Evolutionary conservation across 2,888 invertebrate species (phyloP).

Genomic region (Acleris sparsana): DNA sequence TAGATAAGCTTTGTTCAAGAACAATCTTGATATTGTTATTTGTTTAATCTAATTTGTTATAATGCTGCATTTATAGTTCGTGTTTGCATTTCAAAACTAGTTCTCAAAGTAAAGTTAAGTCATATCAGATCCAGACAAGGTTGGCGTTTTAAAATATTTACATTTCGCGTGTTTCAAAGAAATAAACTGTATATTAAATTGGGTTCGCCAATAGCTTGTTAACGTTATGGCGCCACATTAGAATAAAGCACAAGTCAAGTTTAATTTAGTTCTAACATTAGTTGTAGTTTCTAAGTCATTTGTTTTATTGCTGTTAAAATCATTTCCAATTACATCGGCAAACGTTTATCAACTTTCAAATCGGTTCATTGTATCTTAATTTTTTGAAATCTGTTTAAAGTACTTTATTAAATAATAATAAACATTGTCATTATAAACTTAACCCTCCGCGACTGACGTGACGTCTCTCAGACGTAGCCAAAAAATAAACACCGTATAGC

Average conservation of each 20-base stretch:
- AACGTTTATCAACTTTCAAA: too few species aligned
- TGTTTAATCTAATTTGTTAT: not conserved
- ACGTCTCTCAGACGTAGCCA: too few species aligned
- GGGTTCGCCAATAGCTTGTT: conserved; percentile 11
- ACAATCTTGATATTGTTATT: not conserved
- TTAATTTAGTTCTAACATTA: not conserved
- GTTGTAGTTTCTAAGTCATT: not conserved
- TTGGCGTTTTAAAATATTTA: conserved; percentile 22
- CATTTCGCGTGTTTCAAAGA: conserved; percentile 23
- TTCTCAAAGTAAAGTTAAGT: conserved; percentile 10
- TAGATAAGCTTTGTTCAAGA: not conserved
- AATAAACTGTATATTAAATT: conserved; percentile 16
- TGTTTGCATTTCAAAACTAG: conserved; percentile 12
- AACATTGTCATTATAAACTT: too few species aligned
- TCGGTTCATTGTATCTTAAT: too few species aligned
- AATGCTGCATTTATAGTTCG: conserved; percentile 2
- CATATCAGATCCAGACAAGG: conserved; percentile 26
- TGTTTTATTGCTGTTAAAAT: not conserved
- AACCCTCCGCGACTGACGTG: too few species aligned
- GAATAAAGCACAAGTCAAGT: not conserved
- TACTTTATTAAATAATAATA: too few species aligned
- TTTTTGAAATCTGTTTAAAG: too few species aligned
- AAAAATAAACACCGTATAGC: too few species aligned
- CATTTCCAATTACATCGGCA: too few species aligned
- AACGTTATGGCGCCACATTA: conserved; percentile 6